Conservation (phyloP, 2,113 vertebrate species). For the Bubo bubo region DNA sequence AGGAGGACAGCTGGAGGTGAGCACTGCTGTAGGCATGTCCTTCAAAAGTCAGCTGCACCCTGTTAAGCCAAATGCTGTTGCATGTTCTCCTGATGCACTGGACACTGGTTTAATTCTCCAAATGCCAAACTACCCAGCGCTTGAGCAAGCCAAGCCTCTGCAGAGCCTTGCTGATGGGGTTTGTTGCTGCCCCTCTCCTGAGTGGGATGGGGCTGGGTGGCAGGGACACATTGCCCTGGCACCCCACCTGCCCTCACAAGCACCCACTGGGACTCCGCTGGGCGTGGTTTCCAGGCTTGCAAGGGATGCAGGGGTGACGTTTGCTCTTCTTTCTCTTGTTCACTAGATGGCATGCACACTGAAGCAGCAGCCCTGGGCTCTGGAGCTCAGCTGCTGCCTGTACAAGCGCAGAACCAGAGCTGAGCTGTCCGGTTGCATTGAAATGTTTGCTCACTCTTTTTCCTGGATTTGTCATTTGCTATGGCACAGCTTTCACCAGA, state of each 20-base stretch:
- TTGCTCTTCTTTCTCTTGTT: not conserved
- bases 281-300: not conserved
- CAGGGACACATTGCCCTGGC: fast-evolving
- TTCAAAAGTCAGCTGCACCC: not conserved
- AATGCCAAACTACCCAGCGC: too few relatives aligned
- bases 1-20: not conserved
- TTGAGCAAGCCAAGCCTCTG: not conserved
- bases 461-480: fast-evolving
- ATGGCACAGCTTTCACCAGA: fast-evolving
- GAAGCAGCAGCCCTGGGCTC: not conserved
- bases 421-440: not conserved
- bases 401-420: not conserved
- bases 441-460: fast-evolving
- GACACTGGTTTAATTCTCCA: not conserved
- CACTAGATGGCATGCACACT: slow-evolving; percentile 30
- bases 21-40: not conserved
- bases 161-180: not conserved
- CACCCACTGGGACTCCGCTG: fast-evolving
- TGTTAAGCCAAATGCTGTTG: not conserved
- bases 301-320: not conserved
- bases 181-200: not conserved
- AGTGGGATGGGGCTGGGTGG: not conserved
- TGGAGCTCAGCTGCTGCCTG: not conserved
- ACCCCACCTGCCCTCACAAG: too few relatives aligned
- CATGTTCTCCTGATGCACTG: not conserved